Base-by-base conservation (phyloP, 2,797 vertebrate species). In the Protonibea diacanthus region DNA sequence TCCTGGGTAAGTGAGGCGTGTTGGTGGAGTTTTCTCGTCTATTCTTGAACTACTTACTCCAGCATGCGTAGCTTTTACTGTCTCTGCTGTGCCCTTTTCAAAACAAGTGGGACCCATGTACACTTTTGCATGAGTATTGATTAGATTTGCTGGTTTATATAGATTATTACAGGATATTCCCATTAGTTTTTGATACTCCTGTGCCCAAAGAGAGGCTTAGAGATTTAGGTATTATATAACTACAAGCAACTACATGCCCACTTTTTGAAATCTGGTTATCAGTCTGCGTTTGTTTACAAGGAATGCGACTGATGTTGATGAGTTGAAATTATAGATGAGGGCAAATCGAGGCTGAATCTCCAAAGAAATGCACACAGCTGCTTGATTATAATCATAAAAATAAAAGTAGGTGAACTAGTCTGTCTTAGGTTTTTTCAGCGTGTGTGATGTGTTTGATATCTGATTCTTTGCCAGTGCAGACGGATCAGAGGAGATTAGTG, bases 1-100 rank as follows among this genome's bases (percentile, higher is more conserved):
- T 99, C 97, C 68, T 99, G 97, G 97, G 98, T 99, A 96, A 99
- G 98, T 98, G 76, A 74, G 74, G 74, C 66, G 79, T 77, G 69
- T 65, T 60, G 47, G 55, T 65, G 71, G 64, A 48, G 49, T 66
- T 69, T 82, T 63, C 47, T 38, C 9, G 48, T 80, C 45, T 70
- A 6, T 42, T 80, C 62, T 63, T 62, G 20, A 61, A 58, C 29
- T 57, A 20, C 45, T 68, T 60, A 0, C 56, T 49, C 18, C 44
- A 55, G 33, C 4, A 25, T 81, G 18, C 53, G 51, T 29, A 52
- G 8, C 29, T 72, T 63, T 47, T 33, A 27, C 38, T 69, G 5
- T 60, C 17, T 56, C 0, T 27, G 59, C 44, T 63, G 33, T 15
- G 13, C 12, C 48, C 25, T 70, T 49, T 65, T 48, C 17, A 66